A percentile compares a stretch with the other conserved stretches of the same genome.
Conservation (phyloP, 2,113 vertebrate species). For the Cervus canadensis region DNA sequence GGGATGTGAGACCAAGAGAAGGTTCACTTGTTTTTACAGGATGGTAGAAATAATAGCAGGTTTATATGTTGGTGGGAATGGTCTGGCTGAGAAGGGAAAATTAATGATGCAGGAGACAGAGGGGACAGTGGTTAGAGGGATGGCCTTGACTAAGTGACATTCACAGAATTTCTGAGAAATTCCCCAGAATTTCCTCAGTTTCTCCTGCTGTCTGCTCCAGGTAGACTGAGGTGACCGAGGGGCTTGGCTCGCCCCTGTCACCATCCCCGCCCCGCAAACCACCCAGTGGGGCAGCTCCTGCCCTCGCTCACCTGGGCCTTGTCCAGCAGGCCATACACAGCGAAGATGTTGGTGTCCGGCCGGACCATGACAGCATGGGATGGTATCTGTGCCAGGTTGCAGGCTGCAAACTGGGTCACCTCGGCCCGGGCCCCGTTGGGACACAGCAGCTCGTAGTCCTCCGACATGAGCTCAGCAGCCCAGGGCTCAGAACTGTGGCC, state of each 20-base stretch:
- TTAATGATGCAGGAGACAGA: not conserved
- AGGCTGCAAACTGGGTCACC: constrained; percentile 86
- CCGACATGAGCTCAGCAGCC: constrained; percentile 80
- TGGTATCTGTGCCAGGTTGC: constrained; percentile 90
- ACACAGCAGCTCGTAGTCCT: constrained; percentile 93
- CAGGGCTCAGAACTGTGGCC: constrained; percentile 86
- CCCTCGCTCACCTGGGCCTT: constrained; percentile 87
- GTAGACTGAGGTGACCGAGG: not conserved
- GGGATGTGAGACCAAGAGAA: not conserved
- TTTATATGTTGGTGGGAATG: not conserved
- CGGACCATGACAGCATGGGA: constrained; percentile 93
- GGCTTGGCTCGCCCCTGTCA: not conserved
- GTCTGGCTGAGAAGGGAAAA: not conserved
- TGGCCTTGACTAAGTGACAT: not conserved
- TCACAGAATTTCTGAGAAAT: not conserved
- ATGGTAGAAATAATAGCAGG: not conserved
- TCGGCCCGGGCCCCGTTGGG: constrained; percentile 87
- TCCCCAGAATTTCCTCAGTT: not conserved
- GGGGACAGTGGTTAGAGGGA: not conserved
- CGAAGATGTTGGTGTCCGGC: constrained; percentile 84
- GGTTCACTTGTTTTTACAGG: not conserved
- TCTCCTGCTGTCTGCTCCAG: not conserved
- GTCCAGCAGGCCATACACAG: constrained; percentile 90
- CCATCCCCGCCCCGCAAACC: not conserved
- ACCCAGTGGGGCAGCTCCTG: accelerated